phyloP scores from a whole-genome alignment of 1,140 invertebrate genomes.

The Polypedilum vanderplanki region DNA sequence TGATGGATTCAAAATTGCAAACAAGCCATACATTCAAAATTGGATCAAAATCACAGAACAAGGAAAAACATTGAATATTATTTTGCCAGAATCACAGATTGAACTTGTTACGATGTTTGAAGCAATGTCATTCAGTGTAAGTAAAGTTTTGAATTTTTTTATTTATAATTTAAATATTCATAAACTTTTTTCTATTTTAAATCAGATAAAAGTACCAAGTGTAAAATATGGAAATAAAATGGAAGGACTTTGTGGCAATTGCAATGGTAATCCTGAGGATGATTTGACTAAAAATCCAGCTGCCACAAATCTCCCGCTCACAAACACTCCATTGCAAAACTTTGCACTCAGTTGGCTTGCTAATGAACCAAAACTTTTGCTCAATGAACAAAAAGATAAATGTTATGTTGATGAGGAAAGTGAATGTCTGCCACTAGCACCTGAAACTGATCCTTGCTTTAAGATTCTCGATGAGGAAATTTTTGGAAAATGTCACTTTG shows the following conservation, averaged over 20 bases:
- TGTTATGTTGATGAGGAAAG: conserved; percentile 42
- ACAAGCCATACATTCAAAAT: conserved; percentile 47
- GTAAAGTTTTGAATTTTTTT: too few relatives aligned
- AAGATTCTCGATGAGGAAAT: conserved; percentile 53
- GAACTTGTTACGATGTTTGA: conserved; percentile 47
- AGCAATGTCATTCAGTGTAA: conserved; percentile 55
- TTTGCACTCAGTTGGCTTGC: conserved; percentile 58
- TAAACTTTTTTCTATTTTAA: too few relatives aligned
- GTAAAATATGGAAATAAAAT: conserved; percentile 61
- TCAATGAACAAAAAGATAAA: conserved; percentile 35
- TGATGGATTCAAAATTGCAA: conserved; percentile 44
- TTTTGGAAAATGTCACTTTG: conserved; percentile 64
- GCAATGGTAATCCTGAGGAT: conserved; percentile 58
- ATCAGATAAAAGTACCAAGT: conserved; percentile 53
- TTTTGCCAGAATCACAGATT: conserved; percentile 46
- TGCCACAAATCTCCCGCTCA: conserved; percentile 40
- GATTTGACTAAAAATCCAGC: conserved; percentile 52
- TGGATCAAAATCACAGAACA: conserved; percentile 47
- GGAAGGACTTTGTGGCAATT: conserved; percentile 73
- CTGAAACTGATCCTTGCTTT: conserved; percentile 56
- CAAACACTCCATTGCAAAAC: conserved; percentile 40
- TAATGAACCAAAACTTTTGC: conserved; percentile 43
- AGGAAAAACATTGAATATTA: conserved; percentile 47
- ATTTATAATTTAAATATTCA: too few relatives aligned
- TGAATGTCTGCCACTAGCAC: conserved; percentile 48